Evolutionary conservation across 1,140 invertebrate genomes (phyloP).

Genomic region (Mizuhopecten yessoensis): DNA sequence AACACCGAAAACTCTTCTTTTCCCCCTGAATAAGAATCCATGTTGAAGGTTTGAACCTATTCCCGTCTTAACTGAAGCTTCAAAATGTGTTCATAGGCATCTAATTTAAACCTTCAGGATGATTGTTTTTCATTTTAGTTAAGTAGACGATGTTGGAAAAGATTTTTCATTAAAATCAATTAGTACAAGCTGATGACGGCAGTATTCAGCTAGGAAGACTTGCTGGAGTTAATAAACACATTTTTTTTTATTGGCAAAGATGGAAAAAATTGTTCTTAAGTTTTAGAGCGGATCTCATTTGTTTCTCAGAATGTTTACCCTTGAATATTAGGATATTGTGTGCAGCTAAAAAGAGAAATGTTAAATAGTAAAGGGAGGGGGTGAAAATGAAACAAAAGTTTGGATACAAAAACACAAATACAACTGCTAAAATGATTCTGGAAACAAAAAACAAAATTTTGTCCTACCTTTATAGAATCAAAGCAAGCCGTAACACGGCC

Average conservation of each 20-base stretch:
- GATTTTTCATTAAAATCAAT: neutral
- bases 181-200: neutral
- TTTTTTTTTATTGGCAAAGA: no score
- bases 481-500: slow-evolving; percentile 99
- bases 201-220: neutral
- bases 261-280: no score
- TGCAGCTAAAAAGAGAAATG: no score
- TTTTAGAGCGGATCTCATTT: no score
- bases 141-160: neutral
- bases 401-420: slow-evolving; percentile 18
- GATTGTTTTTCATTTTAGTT: neutral
- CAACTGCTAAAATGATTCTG: no score
- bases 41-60: neutral
- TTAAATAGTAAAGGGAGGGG: neutral
- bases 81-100: neutral
- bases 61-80: neutral
- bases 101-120: neutral
- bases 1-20: neutral
- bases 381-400: slow-evolving; percentile 4
- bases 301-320: no score
- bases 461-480: slow-evolving; percentile 99
- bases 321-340: no score
- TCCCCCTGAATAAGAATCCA: neutral
- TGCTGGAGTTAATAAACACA: no score
- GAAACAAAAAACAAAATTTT: slow-evolving; percentile 15